Percentiles rank a stretch among this genome's conserved stretches.
These are phyloP conservation scores for Cryptus viduatorius DNA, from an alignment of 2,888 invertebrate species.

Conservation along the genomic window DNA sequence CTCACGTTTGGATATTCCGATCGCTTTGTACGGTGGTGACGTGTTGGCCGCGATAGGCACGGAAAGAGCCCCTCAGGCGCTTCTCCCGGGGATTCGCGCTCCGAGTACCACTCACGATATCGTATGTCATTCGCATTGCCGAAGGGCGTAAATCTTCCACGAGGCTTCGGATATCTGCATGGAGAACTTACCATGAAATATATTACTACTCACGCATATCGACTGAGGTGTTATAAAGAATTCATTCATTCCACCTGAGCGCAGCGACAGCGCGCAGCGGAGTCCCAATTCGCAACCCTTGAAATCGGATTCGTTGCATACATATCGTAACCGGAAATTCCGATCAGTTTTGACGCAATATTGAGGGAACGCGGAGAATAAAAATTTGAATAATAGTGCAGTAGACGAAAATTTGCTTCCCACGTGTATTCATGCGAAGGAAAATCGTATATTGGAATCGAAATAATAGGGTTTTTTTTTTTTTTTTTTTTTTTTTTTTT, in stretches of 20 bases:
- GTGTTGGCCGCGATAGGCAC: background rate
- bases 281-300: background rate
- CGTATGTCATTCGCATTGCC: slow-evolving; percentile 46
- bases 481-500: too few species aligned
- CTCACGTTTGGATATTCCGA: slow-evolving; percentile 16
- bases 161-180: slow-evolving; percentile 13
- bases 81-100: background rate
- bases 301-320: background rate
- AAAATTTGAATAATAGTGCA: background rate
- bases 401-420: too few species aligned
- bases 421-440: too few species aligned
- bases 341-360: slow-evolving; percentile 1
- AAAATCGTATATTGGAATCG: too few species aligned
- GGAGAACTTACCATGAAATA: background rate
- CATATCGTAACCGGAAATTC: background rate
- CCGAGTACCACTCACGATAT: slow-evolving; percentile 31
- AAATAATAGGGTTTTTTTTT: too few species aligned
- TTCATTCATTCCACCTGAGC: slow-evolving; percentile 3
- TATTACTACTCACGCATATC: slow-evolving; percentile 7
- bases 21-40: slow-evolving; percentile 20
- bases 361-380: background rate
- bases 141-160: slow-evolving; percentile 57
- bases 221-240: slow-evolving; percentile 17
- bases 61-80: background rate
- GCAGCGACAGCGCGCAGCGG: background rate